A percentile compares a stretch with the other conserved stretches of the same genome.
Evolutionary conservation across 2,888 invertebrate genomes (phyloP).

Genomic region (Eupithecia dodoneata): DNA sequence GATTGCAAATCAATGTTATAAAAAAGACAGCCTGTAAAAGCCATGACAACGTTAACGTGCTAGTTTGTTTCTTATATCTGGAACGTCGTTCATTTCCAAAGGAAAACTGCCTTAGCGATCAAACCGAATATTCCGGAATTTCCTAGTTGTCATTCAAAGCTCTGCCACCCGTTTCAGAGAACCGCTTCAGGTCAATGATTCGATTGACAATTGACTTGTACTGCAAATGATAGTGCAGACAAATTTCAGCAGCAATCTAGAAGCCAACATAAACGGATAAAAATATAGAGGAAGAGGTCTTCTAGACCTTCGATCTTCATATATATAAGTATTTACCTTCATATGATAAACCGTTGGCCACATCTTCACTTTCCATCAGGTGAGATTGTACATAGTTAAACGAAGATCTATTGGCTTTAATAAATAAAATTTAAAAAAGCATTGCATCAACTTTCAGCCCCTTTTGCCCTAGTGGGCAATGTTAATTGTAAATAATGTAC

Average conservation of each 20-base stretch:
- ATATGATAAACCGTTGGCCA: no score
- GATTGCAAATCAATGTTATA: background rate
- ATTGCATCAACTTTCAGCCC: no score
- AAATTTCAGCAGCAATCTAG: background rate
- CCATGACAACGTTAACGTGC: background rate
- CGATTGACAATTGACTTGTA: background rate
- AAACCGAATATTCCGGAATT: background rate
- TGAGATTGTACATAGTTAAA: no score
- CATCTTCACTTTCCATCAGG: no score
- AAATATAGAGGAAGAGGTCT: no score
- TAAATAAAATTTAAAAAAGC: no score
- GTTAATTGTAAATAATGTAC: no score
- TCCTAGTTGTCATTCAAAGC: conserved; percentile 7
- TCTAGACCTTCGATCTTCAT: no score
- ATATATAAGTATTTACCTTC: no score
- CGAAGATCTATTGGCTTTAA: no score
- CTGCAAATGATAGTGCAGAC: background rate
- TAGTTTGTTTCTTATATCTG: background rate
- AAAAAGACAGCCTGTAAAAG: background rate
- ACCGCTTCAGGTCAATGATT: background rate
- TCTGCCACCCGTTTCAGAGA: background rate
- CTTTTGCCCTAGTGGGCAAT: no score
- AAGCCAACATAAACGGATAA: no score
- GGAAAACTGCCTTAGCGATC: background rate
- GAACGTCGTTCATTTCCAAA: background rate